Base-by-base conservation (phyloP, 2,888 invertebrate genomes). In the Agrenia bidenticulata region DNA sequence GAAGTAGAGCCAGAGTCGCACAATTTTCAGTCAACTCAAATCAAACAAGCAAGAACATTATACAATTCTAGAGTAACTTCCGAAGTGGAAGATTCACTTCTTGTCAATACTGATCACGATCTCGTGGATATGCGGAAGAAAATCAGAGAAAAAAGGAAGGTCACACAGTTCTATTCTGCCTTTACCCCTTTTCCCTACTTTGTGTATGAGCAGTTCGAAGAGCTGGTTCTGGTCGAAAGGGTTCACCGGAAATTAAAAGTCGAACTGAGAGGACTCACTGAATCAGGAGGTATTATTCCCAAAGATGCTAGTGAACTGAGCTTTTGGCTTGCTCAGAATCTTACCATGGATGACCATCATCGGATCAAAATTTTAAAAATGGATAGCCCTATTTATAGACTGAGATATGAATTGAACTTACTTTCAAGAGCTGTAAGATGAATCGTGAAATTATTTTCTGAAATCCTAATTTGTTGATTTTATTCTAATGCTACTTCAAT, bases 271-370 rank as follows among this genome's bases (percentile, higher is more conserved):
- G 69, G 73, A 23, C 51, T 75, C 13, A 64, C 67, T 9, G 57
- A 67, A 23, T 67, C 71, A 9, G 58, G 64, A 13, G 60, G 62
- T 0, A 65, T 54, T 58, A 67, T 76, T 39, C 76, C 76, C 1
- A 54, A 62, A 13, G 74, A 76, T 53, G 66, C 74, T 0, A 55
- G 84, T 9, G 85, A 87, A 66, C 81, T 92, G 69, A 90, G 90
- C 0, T 92, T 86, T 79, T 92, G 92, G 91, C 85, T 90, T 59
- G 88, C 88, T 13, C 87, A 88, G 71, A 90, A 89, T 80, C 82
- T 90, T 56, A 87, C 89, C 37, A 80, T 91, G 19, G 85, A 85
- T 57, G 86, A 89, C 74, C 80, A 81, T 19, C 85, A 65, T 27
- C 62, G 72, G 13, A 61, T 63, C 13, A 65, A 82, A 15, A 81